phyloP scores from a whole-genome alignment of 2,797 vertebrate genomes.

The Enteromius unitaeniatus region DNA sequence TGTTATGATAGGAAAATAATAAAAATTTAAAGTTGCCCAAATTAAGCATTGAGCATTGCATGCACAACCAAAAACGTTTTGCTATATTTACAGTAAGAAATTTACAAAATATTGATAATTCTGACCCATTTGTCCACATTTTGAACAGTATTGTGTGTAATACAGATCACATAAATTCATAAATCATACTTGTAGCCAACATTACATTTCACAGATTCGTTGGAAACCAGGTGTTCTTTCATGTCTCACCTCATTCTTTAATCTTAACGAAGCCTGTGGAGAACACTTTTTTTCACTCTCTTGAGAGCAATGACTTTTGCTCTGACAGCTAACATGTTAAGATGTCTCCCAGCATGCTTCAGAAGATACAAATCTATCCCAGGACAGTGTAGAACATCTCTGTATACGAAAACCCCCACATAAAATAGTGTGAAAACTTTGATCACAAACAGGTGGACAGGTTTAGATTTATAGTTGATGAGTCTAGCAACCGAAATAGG shows the following conservation, averaged over 20 bases:
- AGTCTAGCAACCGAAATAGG: background rate
- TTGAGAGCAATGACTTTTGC: conserved; percentile 25
- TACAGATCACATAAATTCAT: background rate
- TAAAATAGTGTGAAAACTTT: background rate
- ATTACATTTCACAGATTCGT: background rate
- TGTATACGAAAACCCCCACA: background rate
- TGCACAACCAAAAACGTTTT: no score
- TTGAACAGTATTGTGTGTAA: background rate
- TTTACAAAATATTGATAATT: no score
- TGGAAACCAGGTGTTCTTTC: background rate
- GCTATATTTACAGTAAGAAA: no score
- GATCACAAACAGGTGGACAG: background rate
- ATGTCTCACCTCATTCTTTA: conserved; percentile 20
- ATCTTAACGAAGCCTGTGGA: conserved; percentile 1
- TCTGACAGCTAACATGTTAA: conserved; percentile 21
- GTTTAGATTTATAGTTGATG: background rate
- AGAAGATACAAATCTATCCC: background rate
- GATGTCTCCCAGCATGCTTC: conserved; percentile 37
- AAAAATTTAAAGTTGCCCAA: no score
- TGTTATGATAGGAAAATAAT: no score
- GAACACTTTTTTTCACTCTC: background rate
- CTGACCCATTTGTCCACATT: no score
- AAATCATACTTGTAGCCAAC: background rate
- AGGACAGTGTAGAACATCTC: conserved; percentile 12
- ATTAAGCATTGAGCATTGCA: no score